Conservation (phyloP, 2,888 invertebrate genomes). For the Sarcophaga caerulescens region DNA sequence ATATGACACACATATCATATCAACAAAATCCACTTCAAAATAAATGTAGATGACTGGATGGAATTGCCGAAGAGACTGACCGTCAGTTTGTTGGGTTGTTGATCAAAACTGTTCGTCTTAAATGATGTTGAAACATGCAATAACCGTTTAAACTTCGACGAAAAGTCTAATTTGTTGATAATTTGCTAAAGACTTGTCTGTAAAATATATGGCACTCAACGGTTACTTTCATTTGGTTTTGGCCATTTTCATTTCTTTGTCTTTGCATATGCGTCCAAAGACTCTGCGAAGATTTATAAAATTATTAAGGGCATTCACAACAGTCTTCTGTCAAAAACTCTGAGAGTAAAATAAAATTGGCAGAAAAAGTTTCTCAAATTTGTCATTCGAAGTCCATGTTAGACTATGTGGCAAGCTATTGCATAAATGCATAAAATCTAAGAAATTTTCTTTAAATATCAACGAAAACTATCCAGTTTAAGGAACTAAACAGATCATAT, state of each 20-base stretch:
- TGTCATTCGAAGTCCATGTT: too few relatives aligned
- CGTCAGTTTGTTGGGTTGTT: neutral
- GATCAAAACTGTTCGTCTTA: constrained; percentile 48
- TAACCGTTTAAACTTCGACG: constrained; percentile 72
- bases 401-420: too few relatives aligned
- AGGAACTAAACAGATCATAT: too few relatives aligned
- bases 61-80: neutral
- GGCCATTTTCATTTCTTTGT: constrained; percentile 45
- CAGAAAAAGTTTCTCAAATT: too few relatives aligned
- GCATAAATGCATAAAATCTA: too few relatives aligned
- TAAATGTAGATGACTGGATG: constrained; percentile 24
- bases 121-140: constrained; percentile 78
- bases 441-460: too few relatives aligned
- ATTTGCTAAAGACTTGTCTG: constrained; percentile 76
- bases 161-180: constrained; percentile 76
- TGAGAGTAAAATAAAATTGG: too few relatives aligned
- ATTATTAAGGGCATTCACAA: constrained; percentile 26
- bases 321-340: too few relatives aligned
- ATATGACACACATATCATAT: constrained; percentile 48
- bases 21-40: constrained; percentile 46
- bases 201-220: constrained; percentile 32
- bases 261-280: neutral
- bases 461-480: too few relatives aligned
- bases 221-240: constrained; percentile 60
- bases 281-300: neutral